These are phyloP conservation scores for Geotrupes spiniger DNA, from an alignment of 2,888 invertebrate genomes.

Conservation along the genomic window DNA sequence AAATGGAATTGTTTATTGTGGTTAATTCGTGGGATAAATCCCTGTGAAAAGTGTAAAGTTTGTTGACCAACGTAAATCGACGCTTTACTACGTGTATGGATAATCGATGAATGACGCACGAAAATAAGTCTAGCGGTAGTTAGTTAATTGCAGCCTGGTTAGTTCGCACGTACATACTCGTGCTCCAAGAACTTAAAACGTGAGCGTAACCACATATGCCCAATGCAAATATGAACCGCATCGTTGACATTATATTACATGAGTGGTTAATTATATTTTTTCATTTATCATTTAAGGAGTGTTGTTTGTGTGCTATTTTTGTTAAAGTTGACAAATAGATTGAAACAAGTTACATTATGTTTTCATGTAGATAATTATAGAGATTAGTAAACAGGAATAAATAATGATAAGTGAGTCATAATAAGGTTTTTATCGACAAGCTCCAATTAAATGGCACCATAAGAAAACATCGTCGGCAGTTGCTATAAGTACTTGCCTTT, in stretches of 20 bases:
- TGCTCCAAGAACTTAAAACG: neutral
- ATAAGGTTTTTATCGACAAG: too few relatives aligned
- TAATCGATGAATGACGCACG: neutral
- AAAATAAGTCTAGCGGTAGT: neutral
- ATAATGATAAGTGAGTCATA: too few relatives aligned
- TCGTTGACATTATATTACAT: neutral
- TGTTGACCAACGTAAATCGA: neutral
- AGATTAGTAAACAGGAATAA: too few relatives aligned
- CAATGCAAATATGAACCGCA: neutral
- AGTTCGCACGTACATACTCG: neutral
- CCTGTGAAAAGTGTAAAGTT: slow-evolving; percentile 3
- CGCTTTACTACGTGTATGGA: neutral
- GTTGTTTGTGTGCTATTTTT: too few relatives aligned
- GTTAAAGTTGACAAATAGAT: neutral
- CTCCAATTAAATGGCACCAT: too few relatives aligned
- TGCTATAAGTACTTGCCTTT: too few relatives aligned
- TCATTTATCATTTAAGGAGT: too few relatives aligned
- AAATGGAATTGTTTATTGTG: neutral
- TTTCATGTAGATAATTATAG: too few relatives aligned
- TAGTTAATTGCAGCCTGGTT: too few relatives aligned
- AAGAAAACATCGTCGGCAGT: too few relatives aligned
- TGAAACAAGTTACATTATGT: neutral
- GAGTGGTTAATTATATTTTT: too few relatives aligned
- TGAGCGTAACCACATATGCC: neutral
- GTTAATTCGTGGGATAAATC: neutral